Base-by-base conservation (phyloP, 1,140 invertebrate genomes). In the Drosophila equinoxialis region DNA sequence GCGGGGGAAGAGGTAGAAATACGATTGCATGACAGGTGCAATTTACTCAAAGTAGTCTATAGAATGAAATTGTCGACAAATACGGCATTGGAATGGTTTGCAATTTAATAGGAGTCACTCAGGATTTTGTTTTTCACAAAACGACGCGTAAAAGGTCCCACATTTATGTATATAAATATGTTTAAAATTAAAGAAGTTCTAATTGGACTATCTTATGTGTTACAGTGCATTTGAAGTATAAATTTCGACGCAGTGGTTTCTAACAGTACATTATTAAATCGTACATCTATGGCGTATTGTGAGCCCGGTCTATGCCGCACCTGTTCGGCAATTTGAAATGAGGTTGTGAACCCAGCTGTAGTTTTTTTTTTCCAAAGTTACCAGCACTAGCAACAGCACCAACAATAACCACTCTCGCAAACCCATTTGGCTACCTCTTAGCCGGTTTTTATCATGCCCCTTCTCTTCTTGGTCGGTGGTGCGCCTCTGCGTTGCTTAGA, bases 321-420 rank as follows among this genome's bases (percentile, higher is more conserved):
- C 84, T 89, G 84, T 90, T 87, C 65, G 85, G 77, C 85, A 81
- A 89, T 90, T 84, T 71, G 74, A 79, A 89, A 89, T 89, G 85
- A 79, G 84, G 85, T 84, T 89, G 68, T 89, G 84, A 90, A 89
- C 84, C 85, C 84, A 89, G 84, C 85, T 82, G 80, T 83, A 79
- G 80, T 82, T 83, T 82, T 30, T 6, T 30, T 6, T 5, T 30
- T 65, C 73, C 71, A 73, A 74, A 74, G 68, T 68, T 48, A 61
- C 42, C 64, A 64, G 64, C 35, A 63, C 55, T 57, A 61, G 65
- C 39, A 65, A 68, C 48, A 58, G 20, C 64, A 62, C 20, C 74
- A 71, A 75, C 68, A 72, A 55, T 51, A 71, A 57, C 77, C 26
- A 42, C 51, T 64, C 54, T 66, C 61, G 48, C 68, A 68, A 80